Conservation (phyloP, 2,888 invertebrate genomes). For the Seira musarum region DNA sequence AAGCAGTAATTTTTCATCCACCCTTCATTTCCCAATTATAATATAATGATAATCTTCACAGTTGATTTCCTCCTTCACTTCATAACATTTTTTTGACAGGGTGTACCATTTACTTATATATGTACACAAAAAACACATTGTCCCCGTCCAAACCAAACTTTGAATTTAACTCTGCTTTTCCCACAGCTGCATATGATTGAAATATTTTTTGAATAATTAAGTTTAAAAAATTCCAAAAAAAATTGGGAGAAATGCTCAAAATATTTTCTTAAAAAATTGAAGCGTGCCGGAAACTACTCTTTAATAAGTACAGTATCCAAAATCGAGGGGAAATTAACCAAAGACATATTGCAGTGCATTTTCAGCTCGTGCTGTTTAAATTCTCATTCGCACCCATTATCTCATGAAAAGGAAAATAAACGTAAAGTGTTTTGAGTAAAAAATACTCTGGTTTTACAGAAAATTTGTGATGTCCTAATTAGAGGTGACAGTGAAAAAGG, state of each 20-base stretch:
- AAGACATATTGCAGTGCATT: too few relatives aligned
- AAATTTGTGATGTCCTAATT: neutral
- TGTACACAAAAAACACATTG: neutral
- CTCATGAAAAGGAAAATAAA: too few relatives aligned
- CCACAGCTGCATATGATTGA: neutral
- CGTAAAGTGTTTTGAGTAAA: too few relatives aligned
- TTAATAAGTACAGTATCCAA: neutral
- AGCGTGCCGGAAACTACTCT: neutral
- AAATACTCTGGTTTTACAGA: neutral
- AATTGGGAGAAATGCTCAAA: too few relatives aligned
- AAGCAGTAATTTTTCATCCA: conserved; percentile 51
- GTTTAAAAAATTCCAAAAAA: neutral
- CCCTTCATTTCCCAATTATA: conserved; percentile 51
- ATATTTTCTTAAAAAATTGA: neutral
- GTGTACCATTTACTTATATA: neutral
- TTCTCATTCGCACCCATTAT: too few relatives aligned
- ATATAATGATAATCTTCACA: conserved; percentile 53
- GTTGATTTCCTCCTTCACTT: conserved; percentile 54
- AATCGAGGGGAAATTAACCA: too few relatives aligned
- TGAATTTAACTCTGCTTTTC: neutral
- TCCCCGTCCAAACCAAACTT: neutral
- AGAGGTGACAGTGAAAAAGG: neutral
- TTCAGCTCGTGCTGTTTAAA: neutral
- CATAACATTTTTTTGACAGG: conserved; percentile 44
- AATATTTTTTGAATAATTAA: neutral